Evolutionary conservation across 2,113 vertebrate genomes (phyloP).

Genomic region (Otocyon megalotis): DNA sequence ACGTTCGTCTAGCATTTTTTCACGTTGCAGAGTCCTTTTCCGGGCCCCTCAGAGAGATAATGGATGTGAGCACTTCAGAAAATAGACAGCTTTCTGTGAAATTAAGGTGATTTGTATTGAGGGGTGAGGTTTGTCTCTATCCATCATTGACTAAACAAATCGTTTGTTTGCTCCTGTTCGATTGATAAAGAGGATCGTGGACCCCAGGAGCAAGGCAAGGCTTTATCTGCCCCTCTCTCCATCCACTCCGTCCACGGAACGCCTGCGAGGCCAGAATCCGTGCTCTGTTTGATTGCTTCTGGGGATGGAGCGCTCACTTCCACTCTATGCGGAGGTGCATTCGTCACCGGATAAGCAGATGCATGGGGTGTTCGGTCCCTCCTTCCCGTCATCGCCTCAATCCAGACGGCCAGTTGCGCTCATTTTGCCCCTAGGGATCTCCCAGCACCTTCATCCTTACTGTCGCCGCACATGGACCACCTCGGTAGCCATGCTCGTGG

Average conservation of each 20-base stretch:
- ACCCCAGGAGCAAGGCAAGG: not conserved
- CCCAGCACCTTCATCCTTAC: not conserved
- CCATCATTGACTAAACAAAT: conserved; percentile 75
- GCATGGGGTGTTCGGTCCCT: not conserved
- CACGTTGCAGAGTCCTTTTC: not conserved
- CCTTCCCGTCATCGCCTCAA: not conserved
- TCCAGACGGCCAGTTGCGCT: not conserved
- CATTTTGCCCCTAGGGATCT: conserved; percentile 46
- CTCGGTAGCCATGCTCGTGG: not conserved
- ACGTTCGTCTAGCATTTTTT: conserved; percentile 12
- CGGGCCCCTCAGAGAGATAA: conserved; percentile 52
- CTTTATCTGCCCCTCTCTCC: conserved; percentile 8
- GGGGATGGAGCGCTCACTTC: conserved; percentile 45
- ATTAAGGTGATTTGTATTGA: conserved; percentile 77
- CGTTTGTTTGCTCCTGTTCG: conserved; percentile 34
- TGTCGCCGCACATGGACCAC: not conserved
- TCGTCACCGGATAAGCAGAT: conserved; percentile 43
- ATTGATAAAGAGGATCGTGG: conserved; percentile 57
- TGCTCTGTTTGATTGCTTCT: conserved; percentile 53
- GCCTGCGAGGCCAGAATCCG: conserved; percentile 36
- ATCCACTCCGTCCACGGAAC: not conserved
- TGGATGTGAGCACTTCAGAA: conserved; percentile 62
- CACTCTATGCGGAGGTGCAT: not conserved
- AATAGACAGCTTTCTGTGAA: conserved; percentile 70
- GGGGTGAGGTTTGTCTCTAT: conserved; percentile 70